Evolutionary conservation across 2,888 invertebrate genomes (phyloP), one percentile per base, ranked within the genome.

Genomic region (Notodonta dromedarius): DNA sequence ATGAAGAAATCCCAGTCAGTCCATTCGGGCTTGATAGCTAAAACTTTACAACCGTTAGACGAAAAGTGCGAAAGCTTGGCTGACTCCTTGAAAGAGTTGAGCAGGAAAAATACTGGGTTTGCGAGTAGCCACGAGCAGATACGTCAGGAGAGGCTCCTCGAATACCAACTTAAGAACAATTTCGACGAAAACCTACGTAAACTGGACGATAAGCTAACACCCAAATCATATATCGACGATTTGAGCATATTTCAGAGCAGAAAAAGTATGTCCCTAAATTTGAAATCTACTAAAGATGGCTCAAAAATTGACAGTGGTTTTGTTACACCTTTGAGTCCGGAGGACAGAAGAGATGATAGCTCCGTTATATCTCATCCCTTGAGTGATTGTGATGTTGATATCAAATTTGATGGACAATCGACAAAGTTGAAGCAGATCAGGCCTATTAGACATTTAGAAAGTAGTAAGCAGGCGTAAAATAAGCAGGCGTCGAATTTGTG

Each of bases 361-460:
- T 94, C 94, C 0, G 83, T 88, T 0, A 80, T 93, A 1, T 94
- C 94, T 57, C 97, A 97, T 88, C 97, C 97, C 0, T 79, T 97
- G 5, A 96, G 97, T 70, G 96, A 96, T 77, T 96, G 96, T 63
- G 97, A 97, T 79, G 96, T 97, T 0, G 96, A 96, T 78, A 97
- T 97, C 55, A 96, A 96, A 67, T 97, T 96, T 79, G 96, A 96
- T 74, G 97, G 97, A 7, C 93, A 92, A 14, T 96, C 96, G 0
- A 96, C 97, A 0, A 96, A 97, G 81, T 87, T 97, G 64, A 97
- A 97, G 82, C 96, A 96, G 59, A 95, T 97, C 39, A 94, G 95
- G 66, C 95, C 96, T 12, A 73, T 92, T 0, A 85, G 75, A 55
- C 62, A 65, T 9, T 56, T 60, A 48, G 63, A 54, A 2, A 54